Evolutionary conservation across 2,113 vertebrate genomes (phyloP), one percentile per base, ranked within the genome.

Genomic region (Anthoscopus minutus): DNA sequence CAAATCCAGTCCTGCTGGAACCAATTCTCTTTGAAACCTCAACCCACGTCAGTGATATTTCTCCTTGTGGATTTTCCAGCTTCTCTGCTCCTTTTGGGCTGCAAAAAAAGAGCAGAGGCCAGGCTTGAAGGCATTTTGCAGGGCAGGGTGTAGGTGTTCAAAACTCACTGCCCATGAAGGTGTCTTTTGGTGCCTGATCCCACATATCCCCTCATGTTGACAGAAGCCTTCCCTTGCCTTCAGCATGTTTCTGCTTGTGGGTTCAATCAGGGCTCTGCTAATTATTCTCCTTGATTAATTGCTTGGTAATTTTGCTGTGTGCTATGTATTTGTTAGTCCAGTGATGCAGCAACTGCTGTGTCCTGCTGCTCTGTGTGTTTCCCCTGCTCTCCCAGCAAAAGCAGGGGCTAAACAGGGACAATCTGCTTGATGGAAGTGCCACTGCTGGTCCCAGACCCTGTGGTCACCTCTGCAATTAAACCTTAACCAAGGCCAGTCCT

Each of bases 381-480:
- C 6, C 62, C 1, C 33, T 35, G 28, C 31, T 71, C 88, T 93
- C 57, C 69, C 31, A 53, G 53, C 74, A 58, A 78, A 65, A 93
- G 19, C 33, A 33, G 24, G 15, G 53, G 67, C 60, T 57, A 30
- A 51, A 42, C 71, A 65, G 57, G 64, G 62, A 44, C 20, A 92
- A 38, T 89, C 86, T 81, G 77, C 85, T 92, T 89, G 88, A 95
- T 95, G 94, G 92, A 78, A 93, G 86, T 37, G 74, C 66, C 88
- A 58, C 53, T 10, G 20, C 47, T 84, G 86, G 22, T 89, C 85
- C 33, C 27, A 33, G 27, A 57, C 87, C 37, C 79, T 81, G 81
- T n/a, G 91, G 57, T 89, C 73, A 83, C 91, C 89, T 86, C 77
- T 61, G 69, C 94, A 97, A 97, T 98, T 97, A 97, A 96, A 90